Evolutionary conservation across 2,888 invertebrate genomes (phyloP).

Genomic region (Protodeltote pygarga): DNA sequence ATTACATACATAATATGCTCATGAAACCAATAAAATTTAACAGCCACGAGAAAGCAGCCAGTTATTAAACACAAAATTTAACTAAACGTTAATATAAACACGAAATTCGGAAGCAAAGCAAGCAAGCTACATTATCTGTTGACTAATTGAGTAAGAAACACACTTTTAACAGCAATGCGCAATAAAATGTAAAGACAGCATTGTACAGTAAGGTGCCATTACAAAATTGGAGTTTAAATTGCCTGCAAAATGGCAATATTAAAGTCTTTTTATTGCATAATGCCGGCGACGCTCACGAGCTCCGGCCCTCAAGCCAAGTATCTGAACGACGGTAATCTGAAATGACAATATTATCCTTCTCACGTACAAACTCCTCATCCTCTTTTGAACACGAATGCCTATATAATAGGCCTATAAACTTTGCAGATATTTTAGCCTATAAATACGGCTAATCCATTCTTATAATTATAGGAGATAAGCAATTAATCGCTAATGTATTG

Average conservation of each 20-base stretch:
- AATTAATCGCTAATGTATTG: slow-evolving; percentile 18
- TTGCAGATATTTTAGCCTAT: slow-evolving; percentile 21
- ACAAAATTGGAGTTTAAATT: slow-evolving; percentile 55
- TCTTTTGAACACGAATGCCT: slow-evolving; percentile 38
- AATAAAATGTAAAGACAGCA: slow-evolving; percentile 38
- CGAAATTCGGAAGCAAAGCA: neutral
- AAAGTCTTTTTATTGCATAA: slow-evolving; percentile 54
- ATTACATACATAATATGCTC: no score
- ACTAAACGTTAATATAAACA: no score
- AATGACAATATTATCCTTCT: slow-evolving; percentile 56
- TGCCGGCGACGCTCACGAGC: slow-evolving; percentile 39
- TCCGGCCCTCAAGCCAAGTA: slow-evolving; percentile 44
- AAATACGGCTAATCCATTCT: slow-evolving; percentile 16
- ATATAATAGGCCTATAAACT: slow-evolving; percentile 23
- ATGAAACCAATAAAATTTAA: no score
- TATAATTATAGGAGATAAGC: slow-evolving; percentile 17
- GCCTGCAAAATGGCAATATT: slow-evolving; percentile 55
- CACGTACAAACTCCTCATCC: slow-evolving; percentile 43
- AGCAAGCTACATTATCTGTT: slow-evolving; percentile 5
- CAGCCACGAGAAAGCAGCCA: no score
- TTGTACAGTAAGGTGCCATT: slow-evolving; percentile 44
- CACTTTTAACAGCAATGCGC: slow-evolving; percentile 18
- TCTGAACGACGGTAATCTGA: slow-evolving; percentile 47
- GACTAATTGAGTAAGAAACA: slow-evolving; percentile 28
- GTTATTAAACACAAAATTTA: no score